Evolutionary conservation across 2,888 invertebrate genomes (phyloP).

Genomic region (Osmoderma eremita): DNA sequence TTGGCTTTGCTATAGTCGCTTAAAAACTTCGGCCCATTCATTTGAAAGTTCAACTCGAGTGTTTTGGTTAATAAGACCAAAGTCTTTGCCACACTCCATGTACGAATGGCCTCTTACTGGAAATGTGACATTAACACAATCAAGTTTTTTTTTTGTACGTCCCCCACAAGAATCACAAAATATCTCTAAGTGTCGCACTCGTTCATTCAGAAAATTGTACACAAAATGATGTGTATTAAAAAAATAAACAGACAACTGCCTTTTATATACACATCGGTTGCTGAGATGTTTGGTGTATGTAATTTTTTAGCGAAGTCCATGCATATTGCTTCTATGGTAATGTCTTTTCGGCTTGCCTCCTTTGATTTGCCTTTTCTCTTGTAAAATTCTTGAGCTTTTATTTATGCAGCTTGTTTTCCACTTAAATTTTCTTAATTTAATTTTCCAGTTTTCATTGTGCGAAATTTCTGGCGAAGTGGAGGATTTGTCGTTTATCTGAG

Average conservation of each 20-base stretch:
- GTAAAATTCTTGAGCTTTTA: conserved; percentile 48
- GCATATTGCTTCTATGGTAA: conserved; percentile 45
- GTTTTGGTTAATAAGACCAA: conserved; percentile 42
- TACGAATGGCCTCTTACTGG: conserved; percentile 50
- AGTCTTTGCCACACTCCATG: conserved; percentile 45
- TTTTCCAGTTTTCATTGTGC: conserved; percentile 14
- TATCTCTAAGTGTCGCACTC: conserved; percentile 46
- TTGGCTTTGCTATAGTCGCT: conserved; percentile 28
- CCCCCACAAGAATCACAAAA: conserved; percentile 52
- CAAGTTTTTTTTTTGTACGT: conserved; percentile 43
- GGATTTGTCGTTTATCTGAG: no score
- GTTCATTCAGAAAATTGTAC: conserved; percentile 34
- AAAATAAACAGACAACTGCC: conserved; percentile 48
- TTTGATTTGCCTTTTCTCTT: conserved; percentile 43
- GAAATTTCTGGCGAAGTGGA: conserved; percentile 32
- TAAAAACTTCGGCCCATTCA: conserved; percentile 24
- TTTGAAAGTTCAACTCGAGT: conserved; percentile 18
- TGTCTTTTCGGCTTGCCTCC: conserved; percentile 17
- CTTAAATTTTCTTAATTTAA: conserved; percentile 39
- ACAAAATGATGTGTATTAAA: conserved; percentile 49
- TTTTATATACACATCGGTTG: conserved; percentile 51
- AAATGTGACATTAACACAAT: conserved; percentile 48
- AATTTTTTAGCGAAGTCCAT: conserved; percentile 47
- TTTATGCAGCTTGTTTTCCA: conserved; percentile 46
- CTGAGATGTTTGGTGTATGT: conserved; percentile 49